These are phyloP conservation scores for Mesoligia furuncula DNA, from an alignment of 2,888 invertebrate genomes.

Conservation along the genomic window DNA sequence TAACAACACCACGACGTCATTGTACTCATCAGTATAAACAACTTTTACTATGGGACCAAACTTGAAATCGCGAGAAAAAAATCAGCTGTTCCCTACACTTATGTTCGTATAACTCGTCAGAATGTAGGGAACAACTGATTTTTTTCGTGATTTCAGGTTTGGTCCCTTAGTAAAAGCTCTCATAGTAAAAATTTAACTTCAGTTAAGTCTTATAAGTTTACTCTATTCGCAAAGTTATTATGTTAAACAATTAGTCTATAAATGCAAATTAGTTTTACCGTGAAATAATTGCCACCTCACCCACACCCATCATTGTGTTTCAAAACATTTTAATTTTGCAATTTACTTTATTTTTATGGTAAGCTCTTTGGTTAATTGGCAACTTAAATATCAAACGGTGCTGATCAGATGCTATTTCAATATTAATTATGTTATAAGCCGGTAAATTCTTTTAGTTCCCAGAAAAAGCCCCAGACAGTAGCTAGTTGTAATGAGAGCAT, in stretches of 20 bases:
- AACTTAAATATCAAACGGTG: conserved; percentile 19
- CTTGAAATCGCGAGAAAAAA: no score
- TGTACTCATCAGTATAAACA: no score
- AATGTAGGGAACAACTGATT: no score
- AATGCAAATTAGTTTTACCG: conserved; percentile 4
- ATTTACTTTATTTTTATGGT: background rate
- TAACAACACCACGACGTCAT: no score
- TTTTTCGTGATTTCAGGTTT: no score
- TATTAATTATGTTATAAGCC: background rate
- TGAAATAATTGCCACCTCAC: background rate
- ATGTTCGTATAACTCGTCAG: no score
- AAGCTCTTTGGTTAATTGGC: conserved; percentile 15
- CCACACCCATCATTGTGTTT: background rate
- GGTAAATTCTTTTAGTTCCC: conserved; percentile 8
- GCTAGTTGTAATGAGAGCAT: conserved; percentile 14
- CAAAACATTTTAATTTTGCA: background rate
- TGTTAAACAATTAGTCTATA: background rate
- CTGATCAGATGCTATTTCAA: background rate
- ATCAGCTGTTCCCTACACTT: no score
- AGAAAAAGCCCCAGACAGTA: conserved; percentile 1
- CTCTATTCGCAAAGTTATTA: background rate
- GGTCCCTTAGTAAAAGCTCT: no score
- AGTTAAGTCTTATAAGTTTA: background rate
- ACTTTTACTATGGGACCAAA: no score
- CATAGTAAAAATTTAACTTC: no score